Base-by-base conservation (phyloP, 2,797 vertebrate genomes). In the Vultur gryphus region DNA sequence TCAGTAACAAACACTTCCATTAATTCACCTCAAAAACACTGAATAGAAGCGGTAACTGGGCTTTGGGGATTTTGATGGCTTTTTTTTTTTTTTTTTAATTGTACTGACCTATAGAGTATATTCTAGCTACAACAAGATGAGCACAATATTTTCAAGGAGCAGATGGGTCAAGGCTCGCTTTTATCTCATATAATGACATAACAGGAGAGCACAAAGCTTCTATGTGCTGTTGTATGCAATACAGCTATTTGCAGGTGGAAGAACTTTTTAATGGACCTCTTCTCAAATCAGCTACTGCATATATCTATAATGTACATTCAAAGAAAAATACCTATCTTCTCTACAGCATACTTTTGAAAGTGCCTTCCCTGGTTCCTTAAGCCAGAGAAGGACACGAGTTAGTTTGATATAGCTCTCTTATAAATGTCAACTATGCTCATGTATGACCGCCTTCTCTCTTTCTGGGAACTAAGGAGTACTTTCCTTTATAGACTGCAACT, bases 81-180 rank as follows among this genome's bases (percentile, higher is more conserved):
- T 6, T 10, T 41, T 41, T 25, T 46, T 13, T 21, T 17, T 65
- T 48, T 39, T 69, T 11, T 9, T 35, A 26, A 0, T 77, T 89
- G 25, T 54, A 35, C 29, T 62, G 59, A 75, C 54, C n/a, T 67
- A 17, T 15, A 24, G n/a, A 71, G 18, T 69, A 57, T 29, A 73
- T 93, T 91, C 26, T 58, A 89, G 61, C 57, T 81, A 37, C 62
- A 70, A 76, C 26, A 89, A 91, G 52, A 80, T 31, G 19, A 95
- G 66, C 70, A 79, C 35, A 26, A 13, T 41, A 87, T 79, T 93
- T 88, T 91, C 72, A 92, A 69, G 28, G 10, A 85, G n/a, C 31
- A 73, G 67, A 39, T 16, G 43, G 35, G 39, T 71, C 4, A 9
- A 72, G 41, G 51, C 58, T 61, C 8, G 4, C 28, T 93, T 66